A percentile compares a stretch with the other conserved stretches of the same genome.
phyloP scores from a whole-genome alignment of 2,888 invertebrate genomes.

The Hydroisotoma schaefferi region DNA sequence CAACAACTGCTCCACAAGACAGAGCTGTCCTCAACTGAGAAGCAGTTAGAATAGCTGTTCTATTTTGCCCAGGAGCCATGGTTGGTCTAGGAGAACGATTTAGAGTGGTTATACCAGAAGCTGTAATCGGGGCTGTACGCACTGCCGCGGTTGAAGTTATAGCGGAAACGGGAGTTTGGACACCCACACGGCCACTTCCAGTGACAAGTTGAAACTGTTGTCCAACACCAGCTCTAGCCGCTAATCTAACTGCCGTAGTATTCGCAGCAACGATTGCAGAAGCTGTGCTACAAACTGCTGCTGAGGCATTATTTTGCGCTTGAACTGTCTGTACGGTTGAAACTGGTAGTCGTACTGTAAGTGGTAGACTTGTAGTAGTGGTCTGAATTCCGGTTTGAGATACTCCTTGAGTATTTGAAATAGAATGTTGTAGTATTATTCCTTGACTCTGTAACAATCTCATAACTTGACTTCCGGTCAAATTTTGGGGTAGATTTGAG shows the following conservation, averaged over 20 bases:
- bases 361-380: constrained; percentile 32
- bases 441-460: constrained; percentile 38
- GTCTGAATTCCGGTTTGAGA: constrained; percentile 4
- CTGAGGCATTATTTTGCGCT: constrained; percentile 17
- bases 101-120: constrained; percentile 23
- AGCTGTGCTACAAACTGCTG: constrained; percentile 37
- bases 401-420: background rate
- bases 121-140: constrained; percentile 36
- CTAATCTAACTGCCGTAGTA: constrained; percentile 23
- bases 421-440: constrained; percentile 32
- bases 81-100: constrained; percentile 25
- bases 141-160: constrained; percentile 34
- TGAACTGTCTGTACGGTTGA: constrained; percentile 24
- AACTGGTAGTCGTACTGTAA: constrained; percentile 40
- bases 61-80: constrained; percentile 9
- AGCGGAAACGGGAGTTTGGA: constrained; percentile 4
- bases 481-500: constrained; percentile 19
- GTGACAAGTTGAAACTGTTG: constrained; percentile 28
- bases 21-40: constrained; percentile 40
- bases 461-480: constrained; percentile 39
- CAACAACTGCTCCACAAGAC: constrained; percentile 19
- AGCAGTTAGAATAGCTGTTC: constrained; percentile 34
- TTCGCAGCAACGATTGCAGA: constrained; percentile 39
- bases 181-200: background rate
- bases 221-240: constrained; percentile 22